phyloP scores from a whole-genome alignment of 2,113 vertebrate species.

The Corydoras sp. region DNA sequence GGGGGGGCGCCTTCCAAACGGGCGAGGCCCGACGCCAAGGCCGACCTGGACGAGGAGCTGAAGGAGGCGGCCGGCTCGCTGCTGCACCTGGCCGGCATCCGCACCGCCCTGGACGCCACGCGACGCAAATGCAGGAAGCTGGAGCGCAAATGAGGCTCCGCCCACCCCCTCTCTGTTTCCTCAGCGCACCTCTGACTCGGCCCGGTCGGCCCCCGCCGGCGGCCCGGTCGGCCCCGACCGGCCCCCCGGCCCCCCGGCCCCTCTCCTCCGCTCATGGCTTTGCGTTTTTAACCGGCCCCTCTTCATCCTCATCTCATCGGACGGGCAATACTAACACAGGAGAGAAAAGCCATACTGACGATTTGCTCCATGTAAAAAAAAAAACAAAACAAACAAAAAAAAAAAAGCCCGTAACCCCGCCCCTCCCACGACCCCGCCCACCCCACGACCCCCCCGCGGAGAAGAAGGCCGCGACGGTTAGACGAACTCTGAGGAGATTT shows the following conservation, averaged over 20 bases:
- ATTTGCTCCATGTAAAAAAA: conserved; percentile 60
- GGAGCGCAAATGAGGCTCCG: conserved; percentile 73
- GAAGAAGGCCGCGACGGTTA: no score
- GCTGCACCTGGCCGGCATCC: conserved; percentile 92
- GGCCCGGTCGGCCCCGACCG: no score
- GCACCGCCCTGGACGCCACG: conserved; percentile 76
- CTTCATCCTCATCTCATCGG: conserved; percentile 60
- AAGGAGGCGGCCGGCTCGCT: conserved; percentile 97
- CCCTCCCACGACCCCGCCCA: no score
- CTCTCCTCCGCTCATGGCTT: conserved; percentile 38
- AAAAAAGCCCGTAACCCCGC: no score
- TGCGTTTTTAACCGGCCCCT: conserved; percentile 63
- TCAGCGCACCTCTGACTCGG: conserved; percentile 30
- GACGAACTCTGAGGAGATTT: conserved; percentile 35
- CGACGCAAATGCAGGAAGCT: conserved; percentile 83
- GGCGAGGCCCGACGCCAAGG: conserved; percentile 69
- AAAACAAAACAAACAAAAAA: no score
- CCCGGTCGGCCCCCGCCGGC: no score
- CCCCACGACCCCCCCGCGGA: not conserved
- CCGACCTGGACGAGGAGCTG: conserved; percentile 93
- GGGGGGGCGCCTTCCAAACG: conserved; percentile 62
- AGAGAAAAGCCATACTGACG: conserved; percentile 98
- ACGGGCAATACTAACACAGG: conserved; percentile 83
- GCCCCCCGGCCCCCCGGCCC: conserved; percentile 7
- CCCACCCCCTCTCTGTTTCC: conserved; percentile 30